Evolutionary conservation across 2,113 vertebrate genomes (phyloP).

Genomic region (Ariopsis seemanni): DNA sequence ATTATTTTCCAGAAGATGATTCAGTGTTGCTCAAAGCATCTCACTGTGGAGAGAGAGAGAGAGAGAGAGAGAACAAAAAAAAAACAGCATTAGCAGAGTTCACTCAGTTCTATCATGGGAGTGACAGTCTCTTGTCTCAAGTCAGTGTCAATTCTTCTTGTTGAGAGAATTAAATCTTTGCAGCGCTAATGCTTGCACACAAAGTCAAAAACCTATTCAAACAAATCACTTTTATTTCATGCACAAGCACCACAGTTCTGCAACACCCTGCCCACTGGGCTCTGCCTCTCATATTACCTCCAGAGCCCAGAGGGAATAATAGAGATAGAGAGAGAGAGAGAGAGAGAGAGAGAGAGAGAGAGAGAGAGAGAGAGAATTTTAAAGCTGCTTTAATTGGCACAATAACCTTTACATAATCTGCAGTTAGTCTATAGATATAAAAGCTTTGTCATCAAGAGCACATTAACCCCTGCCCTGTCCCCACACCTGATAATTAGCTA

Average conservation of each 20-base stretch:
- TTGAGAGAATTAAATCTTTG: not conserved
- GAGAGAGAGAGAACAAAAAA: constrained; percentile 55
- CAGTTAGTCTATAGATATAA: constrained; percentile 3
- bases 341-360: constrained; percentile 38
- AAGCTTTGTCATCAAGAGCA: not conserved
- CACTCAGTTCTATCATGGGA: not conserved
- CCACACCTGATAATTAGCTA: not conserved
- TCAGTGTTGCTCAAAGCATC: constrained; percentile 56
- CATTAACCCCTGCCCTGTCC: not conserved
- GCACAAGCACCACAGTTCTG: not conserved
- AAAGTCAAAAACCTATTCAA: not conserved
- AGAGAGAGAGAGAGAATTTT: not conserved
- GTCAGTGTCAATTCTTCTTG: not conserved
- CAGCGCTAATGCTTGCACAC: not conserved
- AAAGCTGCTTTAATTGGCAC: not conserved
- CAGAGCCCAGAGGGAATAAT: constrained; percentile 43
- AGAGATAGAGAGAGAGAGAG: constrained; percentile 6
- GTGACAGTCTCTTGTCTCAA: not conserved
- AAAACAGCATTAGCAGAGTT: constrained; percentile 40
- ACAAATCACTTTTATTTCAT: not conserved
- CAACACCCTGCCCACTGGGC: constrained; percentile 51
- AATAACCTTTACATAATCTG: not conserved
- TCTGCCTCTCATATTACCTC: constrained; percentile 61
- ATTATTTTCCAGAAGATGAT: constrained; percentile 28
- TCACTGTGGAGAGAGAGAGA: constrained; percentile 57